phyloP scores from a whole-genome alignment of 2,888 invertebrate species.

The Nomada ferruginata region DNA sequence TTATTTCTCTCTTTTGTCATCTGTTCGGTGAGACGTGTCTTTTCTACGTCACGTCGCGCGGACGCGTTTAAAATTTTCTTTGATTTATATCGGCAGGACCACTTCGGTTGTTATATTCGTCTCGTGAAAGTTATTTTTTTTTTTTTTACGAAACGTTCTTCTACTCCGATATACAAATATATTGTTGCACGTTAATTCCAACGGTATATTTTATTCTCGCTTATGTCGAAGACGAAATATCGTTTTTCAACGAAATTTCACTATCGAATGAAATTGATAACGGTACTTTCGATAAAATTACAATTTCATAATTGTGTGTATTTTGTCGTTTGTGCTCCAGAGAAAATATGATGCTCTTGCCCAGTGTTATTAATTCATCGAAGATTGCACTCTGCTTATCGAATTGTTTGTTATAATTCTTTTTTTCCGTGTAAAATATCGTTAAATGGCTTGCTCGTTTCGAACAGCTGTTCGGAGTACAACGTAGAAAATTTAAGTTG shows the following conservation, averaged over 20 bases:
- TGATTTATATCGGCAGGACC: no score
- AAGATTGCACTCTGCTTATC: not conserved
- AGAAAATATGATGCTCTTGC: conserved; percentile 36
- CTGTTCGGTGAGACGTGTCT: conserved; percentile 22
- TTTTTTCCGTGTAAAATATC: not conserved
- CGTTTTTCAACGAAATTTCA: conserved; percentile 12
- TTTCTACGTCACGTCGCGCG: conserved; percentile 19
- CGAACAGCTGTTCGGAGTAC: not conserved
- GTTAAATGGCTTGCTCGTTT: not conserved
- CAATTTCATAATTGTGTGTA: not conserved
- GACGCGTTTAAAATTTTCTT: not conserved
- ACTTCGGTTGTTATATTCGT: not conserved
- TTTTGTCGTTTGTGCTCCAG: not conserved
- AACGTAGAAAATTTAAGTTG: not conserved
- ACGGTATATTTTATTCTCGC: conserved; percentile 25
- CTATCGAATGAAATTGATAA: conserved; percentile 12
- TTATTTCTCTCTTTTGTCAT: conserved; percentile 24
- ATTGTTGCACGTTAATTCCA: conserved; percentile 28
- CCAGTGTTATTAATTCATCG: conserved; percentile 4
- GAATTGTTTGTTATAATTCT: conserved; percentile 1
- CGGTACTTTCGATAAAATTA: conserved; percentile 9
- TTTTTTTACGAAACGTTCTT: conserved; percentile 9
- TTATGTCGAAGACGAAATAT: conserved; percentile 29
- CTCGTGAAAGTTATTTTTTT: conserved; percentile 16
- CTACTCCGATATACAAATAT: not conserved